These are phyloP conservation scores for Squalus acanthias DNA, from an alignment of 2,797 vertebrate species.

Conservation along the genomic window DNA sequence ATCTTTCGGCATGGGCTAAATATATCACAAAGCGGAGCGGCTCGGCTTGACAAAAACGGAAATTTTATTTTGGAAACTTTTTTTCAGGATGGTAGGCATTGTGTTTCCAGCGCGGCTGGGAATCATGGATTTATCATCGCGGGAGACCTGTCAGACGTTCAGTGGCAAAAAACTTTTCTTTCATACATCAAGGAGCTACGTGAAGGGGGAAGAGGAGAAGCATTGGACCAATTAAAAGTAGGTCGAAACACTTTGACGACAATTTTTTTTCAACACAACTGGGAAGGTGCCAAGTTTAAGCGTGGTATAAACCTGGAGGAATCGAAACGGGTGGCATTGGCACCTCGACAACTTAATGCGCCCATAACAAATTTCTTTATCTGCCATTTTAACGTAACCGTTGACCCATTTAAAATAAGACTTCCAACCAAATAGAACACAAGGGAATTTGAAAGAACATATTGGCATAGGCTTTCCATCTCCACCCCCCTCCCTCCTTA, in stretches of 20 bases:
- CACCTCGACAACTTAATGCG: background rate
- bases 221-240: background rate
- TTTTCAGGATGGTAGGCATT: background rate
- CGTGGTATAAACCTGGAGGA: background rate
- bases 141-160: background rate
- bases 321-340: background rate
- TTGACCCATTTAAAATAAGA: background rate
- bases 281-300: background rate
- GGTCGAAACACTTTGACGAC: background rate
- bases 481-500: background rate
- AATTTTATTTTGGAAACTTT: conserved; percentile 20
- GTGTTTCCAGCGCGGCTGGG: background rate
- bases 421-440: background rate
- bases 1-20: background rate
- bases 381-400: background rate
- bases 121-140: conserved; percentile 14
- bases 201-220: background rate
- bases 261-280: background rate
- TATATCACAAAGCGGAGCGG: background rate
- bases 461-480: too few species aligned
- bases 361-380: background rate
- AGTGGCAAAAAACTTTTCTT: background rate
- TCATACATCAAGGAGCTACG: background rate
- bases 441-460: background rate
- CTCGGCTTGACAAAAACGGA: background rate